phyloP scores from a whole-genome alignment of 64 coral and sea anemone genomes.

The Anthopleura sola region DNA sequence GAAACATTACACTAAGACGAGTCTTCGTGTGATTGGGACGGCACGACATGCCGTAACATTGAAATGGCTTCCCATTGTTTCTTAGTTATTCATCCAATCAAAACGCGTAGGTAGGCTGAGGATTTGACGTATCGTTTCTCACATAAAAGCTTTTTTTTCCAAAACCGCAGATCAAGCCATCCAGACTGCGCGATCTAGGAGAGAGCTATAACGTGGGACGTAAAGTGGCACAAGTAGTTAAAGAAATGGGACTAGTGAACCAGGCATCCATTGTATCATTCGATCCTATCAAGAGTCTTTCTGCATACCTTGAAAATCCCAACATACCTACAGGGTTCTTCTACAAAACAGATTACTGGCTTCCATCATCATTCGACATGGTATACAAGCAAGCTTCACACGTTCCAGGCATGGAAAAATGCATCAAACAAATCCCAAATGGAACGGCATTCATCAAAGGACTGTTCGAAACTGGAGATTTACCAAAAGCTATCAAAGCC shows the following conservation, averaged over 20 bases:
- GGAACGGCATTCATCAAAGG: conserved; percentile 1
- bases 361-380: neutral
- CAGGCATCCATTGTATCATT: conserved; percentile 76
- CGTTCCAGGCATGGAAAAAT: neutral
- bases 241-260: conserved; percentile 46
- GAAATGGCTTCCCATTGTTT: too few relatives aligned
- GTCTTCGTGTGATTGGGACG: too few relatives aligned
- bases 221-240: conserved; percentile 64
- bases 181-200: neutral
- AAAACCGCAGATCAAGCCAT: conserved; percentile 9
- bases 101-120: too few relatives aligned
- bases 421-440: neutral
- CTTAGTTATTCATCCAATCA: too few relatives aligned
- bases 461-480: conserved; percentile 8
- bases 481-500: conserved; percentile 52
- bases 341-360: conserved; percentile 42
- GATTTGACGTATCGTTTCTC: neutral
- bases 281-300: conserved; percentile 76
- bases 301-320: conserved; percentile 52
- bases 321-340: conserved; percentile 53
- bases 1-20: too few relatives aligned
- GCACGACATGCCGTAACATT: too few relatives aligned
- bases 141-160: neutral
- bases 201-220: conserved; percentile 59
- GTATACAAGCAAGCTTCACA: neutral